Evolutionary conservation across 1,140 invertebrate species (phyloP).

Genomic region (Globodera rostochiensis): DNA sequence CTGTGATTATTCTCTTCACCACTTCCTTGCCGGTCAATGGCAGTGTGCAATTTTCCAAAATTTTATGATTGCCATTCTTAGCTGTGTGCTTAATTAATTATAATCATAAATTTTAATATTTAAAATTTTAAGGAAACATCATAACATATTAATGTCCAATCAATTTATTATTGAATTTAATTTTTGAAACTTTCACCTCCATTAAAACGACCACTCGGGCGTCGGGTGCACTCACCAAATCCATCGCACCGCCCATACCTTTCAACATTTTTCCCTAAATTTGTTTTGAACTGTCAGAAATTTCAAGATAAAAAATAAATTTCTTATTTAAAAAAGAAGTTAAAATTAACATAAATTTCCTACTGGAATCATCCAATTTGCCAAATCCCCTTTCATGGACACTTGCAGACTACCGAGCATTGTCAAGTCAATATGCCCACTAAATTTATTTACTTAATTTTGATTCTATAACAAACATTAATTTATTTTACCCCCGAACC

Average conservation of each 20-base stretch:
- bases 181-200: constrained; percentile 71
- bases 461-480: no score
- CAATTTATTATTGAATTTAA: neutral
- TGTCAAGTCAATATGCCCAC: constrained; percentile 93
- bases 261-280: constrained; percentile 88
- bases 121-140: neutral
- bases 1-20: constrained; percentile 95
- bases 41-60: constrained; percentile 83
- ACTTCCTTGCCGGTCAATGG: constrained; percentile 91
- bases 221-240: constrained; percentile 80
- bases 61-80: constrained; percentile 90
- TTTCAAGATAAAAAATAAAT: neutral
- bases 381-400: constrained; percentile 89
- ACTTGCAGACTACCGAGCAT: constrained; percentile 98
- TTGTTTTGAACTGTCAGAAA: neutral
- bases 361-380: constrained; percentile 98
- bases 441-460: constrained; percentile 58
- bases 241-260: constrained; percentile 99
- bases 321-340: no score
- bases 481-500: constrained; percentile 81
- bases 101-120: neutral
- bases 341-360: neutral
- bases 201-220: constrained; percentile 85
- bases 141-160: neutral
- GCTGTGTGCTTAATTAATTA: constrained; percentile 74